Evolutionary conservation across 1,140 invertebrate genomes (phyloP).

Genomic region (Bombus vancouverensis): DNA sequence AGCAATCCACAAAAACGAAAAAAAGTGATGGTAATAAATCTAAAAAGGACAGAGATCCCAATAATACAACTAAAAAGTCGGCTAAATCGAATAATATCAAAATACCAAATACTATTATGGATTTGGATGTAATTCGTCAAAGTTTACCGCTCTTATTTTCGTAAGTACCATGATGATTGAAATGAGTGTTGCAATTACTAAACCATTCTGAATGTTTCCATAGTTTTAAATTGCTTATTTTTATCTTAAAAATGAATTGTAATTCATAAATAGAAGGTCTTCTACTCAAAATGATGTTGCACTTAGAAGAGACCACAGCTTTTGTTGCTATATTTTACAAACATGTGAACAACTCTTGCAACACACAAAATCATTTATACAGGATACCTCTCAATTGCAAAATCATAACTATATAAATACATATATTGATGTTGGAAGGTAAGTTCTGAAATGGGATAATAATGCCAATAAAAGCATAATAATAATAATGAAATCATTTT

Average conservation of each 20-base stretch:
- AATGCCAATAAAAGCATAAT: not conserved
- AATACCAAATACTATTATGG: slow-evolving; percentile 78
- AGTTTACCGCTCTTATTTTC: slow-evolving; percentile 79
- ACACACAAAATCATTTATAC: slow-evolving; percentile 73
- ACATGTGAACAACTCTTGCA: slow-evolving; percentile 77
- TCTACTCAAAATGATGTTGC: slow-evolving; percentile 74
- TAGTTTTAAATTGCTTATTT: not conserved
- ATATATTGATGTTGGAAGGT: slow-evolving; percentile 76
- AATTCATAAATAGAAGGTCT: slow-evolving; percentile 71
- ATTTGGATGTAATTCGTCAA: slow-evolving; percentile 78
- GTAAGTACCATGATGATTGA: slow-evolving; percentile 70
- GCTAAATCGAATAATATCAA: slow-evolving; percentile 71
- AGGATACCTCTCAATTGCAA: slow-evolving; percentile 65
- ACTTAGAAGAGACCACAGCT: slow-evolving; percentile 78
- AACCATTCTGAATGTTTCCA: not conserved
- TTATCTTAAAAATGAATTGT: slow-evolving; percentile 16
- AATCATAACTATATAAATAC: slow-evolving; percentile 65
- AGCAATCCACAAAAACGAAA: slow-evolving; percentile 71
- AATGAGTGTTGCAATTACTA: not conserved
- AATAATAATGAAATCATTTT: not conserved
- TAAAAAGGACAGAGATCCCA: slow-evolving; percentile 77
- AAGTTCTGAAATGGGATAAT: slow-evolving; percentile 21
- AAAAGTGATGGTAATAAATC: slow-evolving; percentile 75
- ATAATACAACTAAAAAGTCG: slow-evolving; percentile 71
- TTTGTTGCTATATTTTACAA: slow-evolving; percentile 81